Percentiles rank a stretch among this genome's conserved stretches.
These are phyloP conservation scores for Petaurus breviceps DNA, from an alignment of 2,113 vertebrate genomes.

Conservation along the genomic window DNA sequence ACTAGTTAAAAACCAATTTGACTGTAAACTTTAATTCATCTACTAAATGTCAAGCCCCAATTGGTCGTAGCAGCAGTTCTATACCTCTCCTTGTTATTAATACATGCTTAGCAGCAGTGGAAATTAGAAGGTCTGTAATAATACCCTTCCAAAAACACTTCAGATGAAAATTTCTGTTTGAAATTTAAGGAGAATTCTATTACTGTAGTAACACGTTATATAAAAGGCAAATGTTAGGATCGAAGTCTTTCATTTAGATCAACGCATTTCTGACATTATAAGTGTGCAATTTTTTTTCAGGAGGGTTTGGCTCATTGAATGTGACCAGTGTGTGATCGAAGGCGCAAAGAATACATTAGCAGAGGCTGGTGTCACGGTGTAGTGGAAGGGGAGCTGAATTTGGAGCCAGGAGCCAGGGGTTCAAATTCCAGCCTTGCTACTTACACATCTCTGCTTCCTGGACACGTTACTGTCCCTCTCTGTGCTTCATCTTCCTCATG, in stretches of 20 bases:
- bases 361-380: neutral
- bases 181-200: constrained; percentile 78
- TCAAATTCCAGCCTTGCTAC: neutral
- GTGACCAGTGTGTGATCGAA: constrained; percentile 51
- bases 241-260: constrained; percentile 70
- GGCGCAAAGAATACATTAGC: constrained; percentile 60
- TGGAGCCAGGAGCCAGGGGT: constrained; percentile 7
- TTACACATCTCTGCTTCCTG: neutral
- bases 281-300: constrained; percentile 52
- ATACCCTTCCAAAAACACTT: constrained; percentile 77
- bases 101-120: constrained; percentile 65
- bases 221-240: constrained; percentile 58
- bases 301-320: constrained; percentile 56
- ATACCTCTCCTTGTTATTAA: constrained; percentile 72
- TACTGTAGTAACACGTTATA: constrained; percentile 62
- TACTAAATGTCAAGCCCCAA: constrained; percentile 73
- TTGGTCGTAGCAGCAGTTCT: constrained; percentile 62
- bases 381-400: constrained; percentile 52
- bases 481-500: neutral
- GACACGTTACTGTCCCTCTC: neutral
- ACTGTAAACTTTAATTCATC: constrained; percentile 73
- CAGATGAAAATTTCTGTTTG: constrained; percentile 71
- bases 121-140: constrained; percentile 79
- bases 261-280: constrained; percentile 65
- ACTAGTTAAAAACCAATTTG: constrained; percentile 66